Conservation (phyloP, 2,888 invertebrate species). For the Acanthacorydalis orientalis region DNA sequence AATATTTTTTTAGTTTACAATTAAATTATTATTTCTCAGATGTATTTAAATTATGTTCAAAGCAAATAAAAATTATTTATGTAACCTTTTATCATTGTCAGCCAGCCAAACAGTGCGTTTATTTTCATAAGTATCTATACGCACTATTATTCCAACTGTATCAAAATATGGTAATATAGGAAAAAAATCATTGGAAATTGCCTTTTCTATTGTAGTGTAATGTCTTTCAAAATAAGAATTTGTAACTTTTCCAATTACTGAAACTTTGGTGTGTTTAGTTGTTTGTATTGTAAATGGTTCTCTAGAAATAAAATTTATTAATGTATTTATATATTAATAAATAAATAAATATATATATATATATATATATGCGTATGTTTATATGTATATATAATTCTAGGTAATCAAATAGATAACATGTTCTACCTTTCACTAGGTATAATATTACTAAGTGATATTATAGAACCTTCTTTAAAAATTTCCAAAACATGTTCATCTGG, state of each 20-base stretch:
- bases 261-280: conserved; percentile 31
- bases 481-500: conserved; percentile 41
- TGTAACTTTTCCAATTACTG: conserved; percentile 19
- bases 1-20: no score
- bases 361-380: no score
- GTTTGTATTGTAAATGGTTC: conserved; percentile 38
- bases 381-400: background rate
- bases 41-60: no score
- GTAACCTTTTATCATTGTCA: conserved; percentile 36
- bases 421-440: conserved; percentile 27
- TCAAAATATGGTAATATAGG: conserved; percentile 53
- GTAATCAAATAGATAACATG: no score
- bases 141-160: conserved; percentile 48
- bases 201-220: conserved; percentile 26
- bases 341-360: background rate
- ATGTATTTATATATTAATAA: background rate
- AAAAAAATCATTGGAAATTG: conserved; percentile 21
- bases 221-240: conserved; percentile 4
- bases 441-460: conserved; percentile 41
- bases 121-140: conserved; percentile 30
- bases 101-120: conserved; percentile 42
- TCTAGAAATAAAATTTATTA: conserved; percentile 19
- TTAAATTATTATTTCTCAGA: no score
- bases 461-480: conserved; percentile 41
- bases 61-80: conserved; percentile 28